Evolutionary conservation across 2,113 vertebrate genomes (phyloP).

Genomic region (Macroglossus sobrinus): DNA sequence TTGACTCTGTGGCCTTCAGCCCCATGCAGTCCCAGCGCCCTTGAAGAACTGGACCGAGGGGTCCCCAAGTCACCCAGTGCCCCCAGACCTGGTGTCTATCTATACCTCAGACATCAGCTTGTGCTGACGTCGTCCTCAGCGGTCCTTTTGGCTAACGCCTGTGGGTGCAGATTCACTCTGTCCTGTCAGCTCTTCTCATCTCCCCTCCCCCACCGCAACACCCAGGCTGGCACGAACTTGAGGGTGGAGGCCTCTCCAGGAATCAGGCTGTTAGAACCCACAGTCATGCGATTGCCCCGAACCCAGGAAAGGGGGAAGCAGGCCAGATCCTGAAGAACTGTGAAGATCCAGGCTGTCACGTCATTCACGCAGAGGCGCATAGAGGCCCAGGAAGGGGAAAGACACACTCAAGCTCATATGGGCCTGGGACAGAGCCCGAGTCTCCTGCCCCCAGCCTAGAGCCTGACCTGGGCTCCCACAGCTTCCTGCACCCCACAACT

Average conservation of each 20-base stretch:
- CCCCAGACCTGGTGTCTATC: background rate
- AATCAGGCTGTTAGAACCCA: background rate
- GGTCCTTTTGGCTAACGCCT: background rate
- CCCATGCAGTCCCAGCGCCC: background rate
- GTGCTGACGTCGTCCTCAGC: background rate
- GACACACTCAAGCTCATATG: background rate
- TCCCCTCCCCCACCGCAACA: background rate
- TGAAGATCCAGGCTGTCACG: background rate
- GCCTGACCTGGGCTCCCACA: background rate
- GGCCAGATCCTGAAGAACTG: background rate
- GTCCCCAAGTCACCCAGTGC: background rate
- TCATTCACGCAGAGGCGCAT: background rate
- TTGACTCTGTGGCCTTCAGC: background rate
- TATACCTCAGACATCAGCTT: background rate
- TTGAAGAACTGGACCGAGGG: background rate
- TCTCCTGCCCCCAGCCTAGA: background rate
- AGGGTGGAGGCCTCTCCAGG: constrained; percentile 22
- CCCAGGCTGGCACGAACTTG: background rate
- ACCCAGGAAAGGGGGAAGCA: background rate
- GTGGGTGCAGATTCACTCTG: background rate
- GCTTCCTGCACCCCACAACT: background rate
- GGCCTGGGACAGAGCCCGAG: background rate
- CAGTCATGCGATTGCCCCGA: background rate
- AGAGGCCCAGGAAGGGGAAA: background rate
- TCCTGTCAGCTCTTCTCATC: background rate